Evolutionary conservation across 92 coral and sea anemone genomes (phyloP).

Genomic region (Pocillopora meandrina): DNA sequence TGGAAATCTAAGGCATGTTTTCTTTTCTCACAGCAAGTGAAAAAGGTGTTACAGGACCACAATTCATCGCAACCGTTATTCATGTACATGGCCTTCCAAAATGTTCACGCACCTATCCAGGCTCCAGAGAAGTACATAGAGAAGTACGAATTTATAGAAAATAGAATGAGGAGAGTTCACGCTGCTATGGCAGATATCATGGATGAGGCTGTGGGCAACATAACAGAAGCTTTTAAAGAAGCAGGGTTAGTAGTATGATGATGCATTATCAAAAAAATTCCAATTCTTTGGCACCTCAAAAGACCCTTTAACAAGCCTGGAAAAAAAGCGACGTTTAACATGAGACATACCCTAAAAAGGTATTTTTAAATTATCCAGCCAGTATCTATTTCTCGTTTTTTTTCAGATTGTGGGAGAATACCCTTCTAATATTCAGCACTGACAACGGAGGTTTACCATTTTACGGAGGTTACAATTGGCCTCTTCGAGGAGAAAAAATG

Average conservation of each 20-base stretch:
- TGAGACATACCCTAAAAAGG: too few relatives aligned
- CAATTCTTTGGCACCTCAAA: too few relatives aligned
- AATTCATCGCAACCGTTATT: conserved; percentile 63
- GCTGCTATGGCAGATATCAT: conserved; percentile 66
- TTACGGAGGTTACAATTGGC: conserved; percentile 77
- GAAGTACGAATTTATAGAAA: conserved; percentile 60
- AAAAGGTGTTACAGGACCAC: conserved; percentile 47
- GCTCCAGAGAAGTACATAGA: conserved; percentile 64
- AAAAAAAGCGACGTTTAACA: too few relatives aligned
- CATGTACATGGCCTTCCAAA: conserved; percentile 79
- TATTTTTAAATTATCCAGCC: neutral
- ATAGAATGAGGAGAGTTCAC: conserved; percentile 55
- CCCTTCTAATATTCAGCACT: conserved; percentile 60
- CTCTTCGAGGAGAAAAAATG: conserved; percentile 70
- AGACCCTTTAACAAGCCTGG: too few relatives aligned
- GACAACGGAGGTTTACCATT: conserved; percentile 69
- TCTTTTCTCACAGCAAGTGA: conserved; percentile 42
- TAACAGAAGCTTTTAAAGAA: conserved; percentile 50
- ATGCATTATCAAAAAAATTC: too few relatives aligned
- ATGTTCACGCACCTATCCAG: conserved; percentile 67
- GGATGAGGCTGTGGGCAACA: conserved; percentile 81
- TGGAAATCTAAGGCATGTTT: neutral
- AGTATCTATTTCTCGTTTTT: neutral
- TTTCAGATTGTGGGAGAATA: conserved; percentile 63
- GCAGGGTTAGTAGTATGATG: conserved; percentile 44